phyloP scores from a whole-genome alignment of 2,113 vertebrate genomes.

The Syngnathus floridae region DNA sequence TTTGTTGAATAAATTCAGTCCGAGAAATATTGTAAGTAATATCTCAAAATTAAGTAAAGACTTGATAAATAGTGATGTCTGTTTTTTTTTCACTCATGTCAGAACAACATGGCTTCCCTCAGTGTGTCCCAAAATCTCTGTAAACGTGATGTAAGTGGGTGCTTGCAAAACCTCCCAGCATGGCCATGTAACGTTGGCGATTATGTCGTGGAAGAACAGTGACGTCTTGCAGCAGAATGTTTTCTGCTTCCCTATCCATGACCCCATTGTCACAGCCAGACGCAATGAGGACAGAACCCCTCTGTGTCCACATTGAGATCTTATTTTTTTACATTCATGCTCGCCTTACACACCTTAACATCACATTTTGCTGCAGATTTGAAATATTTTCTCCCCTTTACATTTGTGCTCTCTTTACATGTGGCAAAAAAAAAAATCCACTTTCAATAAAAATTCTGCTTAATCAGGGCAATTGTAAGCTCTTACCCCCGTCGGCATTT shows the following conservation, averaged over 20 bases:
- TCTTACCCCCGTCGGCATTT: slow-evolving; percentile 56
- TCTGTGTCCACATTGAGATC: slow-evolving; percentile 45
- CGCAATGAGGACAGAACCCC: slow-evolving; percentile 40
- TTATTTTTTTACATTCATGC: slow-evolving; percentile 20
- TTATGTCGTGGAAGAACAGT: not conserved
- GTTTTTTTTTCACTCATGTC: not conserved
- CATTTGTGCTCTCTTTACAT: not conserved
- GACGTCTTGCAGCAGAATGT: slow-evolving; percentile 16
- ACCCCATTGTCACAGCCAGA: slow-evolving; percentile 46
- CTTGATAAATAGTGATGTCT: not conserved
- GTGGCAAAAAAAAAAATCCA: not conserved
- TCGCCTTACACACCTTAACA: slow-evolving; percentile 1
- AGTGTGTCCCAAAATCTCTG: not conserved
- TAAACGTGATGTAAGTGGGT: slow-evolving; percentile 10
- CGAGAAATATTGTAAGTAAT: not conserved
- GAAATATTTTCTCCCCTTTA: not conserved
- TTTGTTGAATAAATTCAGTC: not conserved
- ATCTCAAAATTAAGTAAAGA: not conserved
- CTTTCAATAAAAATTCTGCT: slow-evolving; percentile 2
- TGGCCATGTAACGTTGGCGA: slow-evolving; percentile 3
- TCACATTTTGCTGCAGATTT: slow-evolving; percentile 26
- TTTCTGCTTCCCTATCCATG: slow-evolving; percentile 25
- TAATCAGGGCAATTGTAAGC: slow-evolving; percentile 24
- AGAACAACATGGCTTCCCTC: not conserved
- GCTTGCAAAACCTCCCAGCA: slow-evolving; percentile 14